phyloP scores from a whole-genome alignment of 2,113 vertebrate genomes.

The Barbus barbus region DNA sequence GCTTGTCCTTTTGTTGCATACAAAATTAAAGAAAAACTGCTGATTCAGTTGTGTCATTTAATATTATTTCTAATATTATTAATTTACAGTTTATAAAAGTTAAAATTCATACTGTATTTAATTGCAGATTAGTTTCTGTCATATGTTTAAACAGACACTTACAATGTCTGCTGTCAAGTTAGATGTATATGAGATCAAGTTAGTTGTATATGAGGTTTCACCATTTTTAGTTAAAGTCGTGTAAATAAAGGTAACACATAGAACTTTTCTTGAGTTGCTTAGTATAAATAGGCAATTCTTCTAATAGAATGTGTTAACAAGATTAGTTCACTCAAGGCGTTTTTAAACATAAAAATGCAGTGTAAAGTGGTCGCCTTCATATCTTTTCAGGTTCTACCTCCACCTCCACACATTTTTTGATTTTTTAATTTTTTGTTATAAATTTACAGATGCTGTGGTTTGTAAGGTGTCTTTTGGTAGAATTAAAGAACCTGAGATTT shows the following conservation, averaged over 20 bases:
- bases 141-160: not conserved
- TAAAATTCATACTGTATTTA: too few relatives aligned
- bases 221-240: not conserved
- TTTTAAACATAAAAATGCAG: not conserved
- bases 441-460: too few relatives aligned
- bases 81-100: too few relatives aligned
- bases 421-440: too few relatives aligned
- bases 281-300: constrained; percentile 50
- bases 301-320: not conserved
- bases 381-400: not conserved
- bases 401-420: too few relatives aligned
- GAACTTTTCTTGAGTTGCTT: constrained; percentile 17
- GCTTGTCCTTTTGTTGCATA: too few relatives aligned
- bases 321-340: not conserved
- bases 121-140: not conserved
- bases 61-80: not conserved
- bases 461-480: too few relatives aligned
- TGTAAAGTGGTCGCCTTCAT: not conserved
- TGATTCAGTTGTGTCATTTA: not conserved
- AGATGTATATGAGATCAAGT: too few relatives aligned
- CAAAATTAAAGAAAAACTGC: not conserved
- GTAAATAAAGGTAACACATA: not conserved
- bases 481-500: too few relatives aligned
- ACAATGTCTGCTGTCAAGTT: not conserved
- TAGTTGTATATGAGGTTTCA: not conserved